phyloP scores from a whole-genome alignment of 2,888 invertebrate species.

The Prosapia bicincta region DNA sequence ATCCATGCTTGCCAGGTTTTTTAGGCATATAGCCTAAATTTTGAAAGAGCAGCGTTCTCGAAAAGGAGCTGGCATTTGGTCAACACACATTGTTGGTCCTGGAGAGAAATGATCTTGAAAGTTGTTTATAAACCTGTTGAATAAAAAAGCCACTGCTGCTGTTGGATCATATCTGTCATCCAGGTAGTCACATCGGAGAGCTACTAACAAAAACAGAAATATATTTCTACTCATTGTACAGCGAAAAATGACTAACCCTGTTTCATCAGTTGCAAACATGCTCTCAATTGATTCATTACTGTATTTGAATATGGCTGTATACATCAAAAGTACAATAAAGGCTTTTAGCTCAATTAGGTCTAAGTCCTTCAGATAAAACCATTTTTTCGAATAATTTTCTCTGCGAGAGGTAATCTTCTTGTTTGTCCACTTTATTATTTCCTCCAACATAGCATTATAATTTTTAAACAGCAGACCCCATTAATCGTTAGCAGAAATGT shows the following conservation, averaged over 20 bases:
- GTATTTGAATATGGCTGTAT: too few relatives aligned
- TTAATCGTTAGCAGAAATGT: too few relatives aligned
- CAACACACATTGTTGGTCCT: slow-evolving; percentile 15
- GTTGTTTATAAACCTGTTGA: too few relatives aligned
- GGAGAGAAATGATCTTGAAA: slow-evolving; percentile 13
- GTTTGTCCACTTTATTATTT: too few relatives aligned
- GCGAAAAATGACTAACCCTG: slow-evolving; percentile 9
- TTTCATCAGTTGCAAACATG: slow-evolving; percentile 16
- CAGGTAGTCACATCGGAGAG: not conserved
- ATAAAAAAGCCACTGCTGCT: slow-evolving; percentile 27
- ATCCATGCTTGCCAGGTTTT: slow-evolving; percentile 9
- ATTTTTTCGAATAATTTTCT: too few relatives aligned
- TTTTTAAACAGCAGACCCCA: too few relatives aligned
- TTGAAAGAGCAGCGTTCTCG: slow-evolving; percentile 17
- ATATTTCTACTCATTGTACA: slow-evolving; percentile 10
- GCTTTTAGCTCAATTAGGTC: too few relatives aligned
- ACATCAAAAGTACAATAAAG: too few relatives aligned
- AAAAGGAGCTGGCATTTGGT: slow-evolving; percentile 25
- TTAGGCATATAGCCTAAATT: not conserved
- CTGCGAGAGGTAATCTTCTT: too few relatives aligned
- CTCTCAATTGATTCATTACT: too few relatives aligned
- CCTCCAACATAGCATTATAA: too few relatives aligned
- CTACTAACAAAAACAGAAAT: not conserved
- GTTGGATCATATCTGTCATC: not conserved
- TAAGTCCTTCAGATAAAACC: too few relatives aligned